These are phyloP conservation scores for Ammodytes marinus DNA, from an alignment of 2,113 vertebrate species.

Conservation along the genomic window DNA sequence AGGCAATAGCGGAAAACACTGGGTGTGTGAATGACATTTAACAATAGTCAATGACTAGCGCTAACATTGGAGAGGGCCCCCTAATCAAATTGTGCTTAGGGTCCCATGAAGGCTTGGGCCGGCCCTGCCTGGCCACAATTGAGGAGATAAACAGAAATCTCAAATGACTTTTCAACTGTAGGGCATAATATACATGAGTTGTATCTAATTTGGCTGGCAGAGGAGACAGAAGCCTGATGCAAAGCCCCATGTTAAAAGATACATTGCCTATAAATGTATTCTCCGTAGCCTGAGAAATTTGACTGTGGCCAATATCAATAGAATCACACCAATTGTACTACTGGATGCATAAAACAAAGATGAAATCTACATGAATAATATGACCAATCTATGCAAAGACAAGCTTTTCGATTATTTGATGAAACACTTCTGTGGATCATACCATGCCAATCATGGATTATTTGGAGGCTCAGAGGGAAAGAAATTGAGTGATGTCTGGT, in stretches of 20 bases:
- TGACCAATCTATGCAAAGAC: conserved; percentile 26
- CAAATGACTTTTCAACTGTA: conserved; percentile 36
- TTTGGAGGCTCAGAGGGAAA: conserved; percentile 34
- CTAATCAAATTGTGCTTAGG: too few species aligned
- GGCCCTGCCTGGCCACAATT: not conserved
- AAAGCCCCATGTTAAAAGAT: conserved; percentile 39
- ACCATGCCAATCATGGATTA: conserved; percentile 67
- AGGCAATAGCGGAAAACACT: too few species aligned
- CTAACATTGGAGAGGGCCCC: too few species aligned
- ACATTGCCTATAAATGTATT: conserved; percentile 13
- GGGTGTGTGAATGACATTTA: too few species aligned
- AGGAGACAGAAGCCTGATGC: conserved; percentile 17
- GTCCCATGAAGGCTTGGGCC: too few species aligned
- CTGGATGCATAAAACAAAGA: conserved; percentile 3
- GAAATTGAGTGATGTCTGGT: conserved; percentile 22
- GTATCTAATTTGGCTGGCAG: conserved; percentile 1
- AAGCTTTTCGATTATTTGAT: conserved; percentile 37
- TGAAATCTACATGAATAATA: conserved; percentile 58
- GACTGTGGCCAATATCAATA: conserved; percentile 21
- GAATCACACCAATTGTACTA: conserved; percentile 10
- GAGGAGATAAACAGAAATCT: conserved; percentile 13
- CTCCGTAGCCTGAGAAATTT: conserved; percentile 26
- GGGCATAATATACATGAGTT: not conserved
- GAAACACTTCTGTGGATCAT: conserved; percentile 43
- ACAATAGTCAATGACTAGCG: too few species aligned